Evolutionary conservation across 2,888 invertebrate genomes (phyloP).

Genomic region (Lysandra coridon): DNA sequence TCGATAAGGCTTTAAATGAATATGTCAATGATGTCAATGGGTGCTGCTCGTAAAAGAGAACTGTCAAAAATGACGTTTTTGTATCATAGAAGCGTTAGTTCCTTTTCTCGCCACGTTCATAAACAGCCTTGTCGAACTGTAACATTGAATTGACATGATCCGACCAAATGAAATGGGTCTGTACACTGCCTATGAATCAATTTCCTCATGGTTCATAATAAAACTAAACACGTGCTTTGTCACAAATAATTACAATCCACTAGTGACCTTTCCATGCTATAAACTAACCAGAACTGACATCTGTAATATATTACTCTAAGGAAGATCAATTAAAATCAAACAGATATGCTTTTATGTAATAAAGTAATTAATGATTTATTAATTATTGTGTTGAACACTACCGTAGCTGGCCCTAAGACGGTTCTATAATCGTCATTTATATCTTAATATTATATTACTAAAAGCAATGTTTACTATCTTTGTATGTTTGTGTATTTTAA

Average conservation of each 20-base stretch:
- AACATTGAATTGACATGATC: too few relatives aligned
- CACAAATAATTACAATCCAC: not conserved
- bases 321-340: conserved; percentile 23
- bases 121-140: too few relatives aligned
- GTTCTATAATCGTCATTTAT: not conserved
- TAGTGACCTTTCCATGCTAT: conserved; percentile 28
- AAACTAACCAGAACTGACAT: conserved; percentile 35
- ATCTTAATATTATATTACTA: not conserved
- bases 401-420: not conserved
- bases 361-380: conserved; percentile 23
- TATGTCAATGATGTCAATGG: too few relatives aligned
- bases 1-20: too few relatives aligned
- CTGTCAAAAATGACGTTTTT: too few relatives aligned
- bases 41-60: too few relatives aligned
- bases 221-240: not conserved
- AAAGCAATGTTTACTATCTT: not conserved
- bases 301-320: conserved; percentile 13
- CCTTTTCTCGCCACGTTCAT: too few relatives aligned
- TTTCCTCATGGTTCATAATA: not conserved
- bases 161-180: too few relatives aligned
- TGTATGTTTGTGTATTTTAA: not conserved
- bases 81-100: too few relatives aligned
- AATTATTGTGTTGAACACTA: not conserved
- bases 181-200: too few relatives aligned
- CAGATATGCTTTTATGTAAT: conserved; percentile 10